Percentiles rank a stretch among this genome's conserved stretches.
Conservation (phyloP, 2,888 invertebrate genomes). For the Melipona bicolor region DNA sequence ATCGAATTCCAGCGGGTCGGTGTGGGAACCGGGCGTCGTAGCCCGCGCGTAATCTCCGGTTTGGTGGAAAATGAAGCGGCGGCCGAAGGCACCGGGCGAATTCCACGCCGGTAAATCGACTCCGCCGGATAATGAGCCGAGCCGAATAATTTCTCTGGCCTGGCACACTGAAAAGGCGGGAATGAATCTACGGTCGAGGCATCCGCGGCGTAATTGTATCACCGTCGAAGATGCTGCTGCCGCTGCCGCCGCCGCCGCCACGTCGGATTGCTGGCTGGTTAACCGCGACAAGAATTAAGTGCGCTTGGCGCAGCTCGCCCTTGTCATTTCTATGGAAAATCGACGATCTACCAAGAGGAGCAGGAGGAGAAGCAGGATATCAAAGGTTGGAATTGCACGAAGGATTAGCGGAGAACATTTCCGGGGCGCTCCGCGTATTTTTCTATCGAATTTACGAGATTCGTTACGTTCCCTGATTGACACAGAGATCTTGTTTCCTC, state of each 20-base stretch:
- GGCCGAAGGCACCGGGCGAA: constrained; percentile 45
- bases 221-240: constrained; percentile 37
- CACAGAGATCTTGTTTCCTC: background rate
- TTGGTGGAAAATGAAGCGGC: constrained; percentile 68
- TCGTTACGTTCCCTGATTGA: background rate
- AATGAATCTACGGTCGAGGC: constrained; percentile 30
- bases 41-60: constrained; percentile 70
- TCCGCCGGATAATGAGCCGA: constrained; percentile 62
- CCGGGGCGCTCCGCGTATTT: too few relatives aligned
- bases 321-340: background rate
- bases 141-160: constrained; percentile 62
- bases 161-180: constrained; percentile 44
- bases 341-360: background rate
- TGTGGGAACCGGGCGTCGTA: constrained; percentile 64
- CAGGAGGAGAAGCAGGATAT: background rate
- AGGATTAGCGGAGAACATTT: background rate
- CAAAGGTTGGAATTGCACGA: background rate
- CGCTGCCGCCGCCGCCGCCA: background rate
- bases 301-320: background rate
- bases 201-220: constrained; percentile 52
- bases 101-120: constrained; percentile 64
- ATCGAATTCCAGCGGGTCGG: constrained; percentile 70
- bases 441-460: background rate
- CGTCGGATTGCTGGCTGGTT: constrained; percentile 35
- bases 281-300: constrained; percentile 19